phyloP scores from a whole-genome alignment of 2,797 vertebrate species.

The Philypnodon macrostomus region DNA sequence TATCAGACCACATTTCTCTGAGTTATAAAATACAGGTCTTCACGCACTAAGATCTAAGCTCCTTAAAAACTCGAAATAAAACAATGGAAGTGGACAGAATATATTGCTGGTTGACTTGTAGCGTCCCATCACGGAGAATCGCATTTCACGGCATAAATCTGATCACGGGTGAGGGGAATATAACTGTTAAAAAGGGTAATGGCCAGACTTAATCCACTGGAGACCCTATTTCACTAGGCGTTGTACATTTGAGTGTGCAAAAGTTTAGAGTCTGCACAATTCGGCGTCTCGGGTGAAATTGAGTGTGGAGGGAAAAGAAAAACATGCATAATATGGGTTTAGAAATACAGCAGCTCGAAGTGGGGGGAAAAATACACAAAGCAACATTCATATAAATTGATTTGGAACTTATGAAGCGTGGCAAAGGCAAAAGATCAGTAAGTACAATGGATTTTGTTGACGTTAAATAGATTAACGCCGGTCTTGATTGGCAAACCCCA shows the following conservation, averaged over 20 bases:
- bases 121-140: background rate
- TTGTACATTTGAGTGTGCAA: conserved; percentile 4
- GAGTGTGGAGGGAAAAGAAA: conserved; percentile 12
- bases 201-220: conserved; percentile 21
- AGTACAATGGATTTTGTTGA: conserved; percentile 31
- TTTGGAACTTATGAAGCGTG: conserved; percentile 28
- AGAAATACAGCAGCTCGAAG: no score
- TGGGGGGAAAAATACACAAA: conserved; percentile 14
- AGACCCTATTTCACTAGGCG: conserved; percentile 18
- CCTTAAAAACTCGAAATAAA: conserved; percentile 3
- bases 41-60: background rate
- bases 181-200: conserved; percentile 15
- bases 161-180: conserved; percentile 8
- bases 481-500: conserved; percentile 54
- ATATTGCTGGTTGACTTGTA: background rate
- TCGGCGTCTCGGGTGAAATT: conserved; percentile 24
- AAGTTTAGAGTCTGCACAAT: conserved; percentile 11
- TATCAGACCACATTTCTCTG: background rate
- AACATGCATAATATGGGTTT: conserved; percentile 9
- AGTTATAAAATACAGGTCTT: background rate
- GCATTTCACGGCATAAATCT: conserved; percentile 16
- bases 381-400: conserved; percentile 16
- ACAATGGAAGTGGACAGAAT: conserved; percentile 2
- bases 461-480: conserved; percentile 47
- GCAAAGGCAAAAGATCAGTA: conserved; percentile 23